Conservation (phyloP, 2,888 invertebrate genomes). For the Uloborus plumipes region DNA sequence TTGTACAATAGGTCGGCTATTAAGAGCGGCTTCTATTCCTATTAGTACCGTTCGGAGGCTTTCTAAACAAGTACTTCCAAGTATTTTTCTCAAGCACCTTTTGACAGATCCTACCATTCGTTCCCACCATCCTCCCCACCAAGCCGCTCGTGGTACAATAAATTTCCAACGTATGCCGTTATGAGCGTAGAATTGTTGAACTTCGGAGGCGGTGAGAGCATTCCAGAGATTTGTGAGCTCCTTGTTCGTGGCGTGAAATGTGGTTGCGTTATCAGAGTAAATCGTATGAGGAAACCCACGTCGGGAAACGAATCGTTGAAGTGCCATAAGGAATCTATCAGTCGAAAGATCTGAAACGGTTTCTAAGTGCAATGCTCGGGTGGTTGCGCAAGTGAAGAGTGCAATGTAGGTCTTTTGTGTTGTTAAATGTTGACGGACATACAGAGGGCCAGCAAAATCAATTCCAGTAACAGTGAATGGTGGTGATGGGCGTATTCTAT, state of each 20-base stretch:
- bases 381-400: constrained; percentile 8
- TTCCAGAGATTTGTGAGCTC: neutral
- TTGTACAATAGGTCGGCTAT: constrained; percentile 1
- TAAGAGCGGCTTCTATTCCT: constrained; percentile 15
- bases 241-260: neutral
- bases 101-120: neutral
- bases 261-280: constrained; percentile 4
- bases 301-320: neutral
- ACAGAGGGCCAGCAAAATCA: neutral
- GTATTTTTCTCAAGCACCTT: neutral
- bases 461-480: neutral
- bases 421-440: neutral
- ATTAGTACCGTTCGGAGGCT: neutral
- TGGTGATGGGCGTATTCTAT: neutral
- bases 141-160: neutral
- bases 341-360: neutral
- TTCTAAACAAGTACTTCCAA: neutral
- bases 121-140: neutral
- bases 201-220: neutral
- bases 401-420: neutral
- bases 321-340: neutral
- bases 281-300: constrained; percentile 4
- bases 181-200: neutral
- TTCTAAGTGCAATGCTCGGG: constrained; percentile 1
- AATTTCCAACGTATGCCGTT: constrained; percentile 1